A percentile compares a stretch with the other conserved stretches of the same genome.
phyloP scores from a whole-genome alignment of 2,113 vertebrate genomes.

The Rallus limicola region DNA sequence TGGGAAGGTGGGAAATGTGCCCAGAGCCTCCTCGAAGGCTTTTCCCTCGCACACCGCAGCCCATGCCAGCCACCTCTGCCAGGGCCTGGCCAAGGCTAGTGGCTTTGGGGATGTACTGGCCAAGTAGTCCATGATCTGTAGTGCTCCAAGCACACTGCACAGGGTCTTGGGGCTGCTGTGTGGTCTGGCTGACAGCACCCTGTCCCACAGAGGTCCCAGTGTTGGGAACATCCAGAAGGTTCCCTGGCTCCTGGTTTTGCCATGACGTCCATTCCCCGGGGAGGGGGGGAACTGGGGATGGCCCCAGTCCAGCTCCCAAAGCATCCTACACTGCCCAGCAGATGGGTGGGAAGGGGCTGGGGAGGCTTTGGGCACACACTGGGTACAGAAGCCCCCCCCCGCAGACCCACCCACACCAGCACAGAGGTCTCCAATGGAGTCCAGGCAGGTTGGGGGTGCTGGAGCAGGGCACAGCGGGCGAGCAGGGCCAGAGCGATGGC shows the following conservation, averaged over 20 bases:
- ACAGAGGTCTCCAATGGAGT: not conserved
- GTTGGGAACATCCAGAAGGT: not conserved
- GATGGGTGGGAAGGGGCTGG: rapidly evolving
- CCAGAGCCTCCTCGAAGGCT: not conserved
- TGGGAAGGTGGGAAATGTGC: not conserved
- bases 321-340: not conserved
- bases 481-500: slow-evolving; percentile 52
- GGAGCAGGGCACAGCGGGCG: rapidly evolving
- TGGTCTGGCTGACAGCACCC: not conserved
- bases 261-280: rapidly evolving
- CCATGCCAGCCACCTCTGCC: not conserved
- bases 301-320: rapidly evolving
- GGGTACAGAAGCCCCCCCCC: not conserved
- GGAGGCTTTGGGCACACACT: not conserved
- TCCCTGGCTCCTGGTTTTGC: not conserved
- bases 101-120: not conserved
- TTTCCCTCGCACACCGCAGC: rapidly evolving
- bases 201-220: not conserved
- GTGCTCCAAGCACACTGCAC: rapidly evolving
- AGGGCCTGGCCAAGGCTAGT: not conserved
- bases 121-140: not conserved
- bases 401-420: rapidly evolving
- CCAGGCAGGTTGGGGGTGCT: rapidly evolving
- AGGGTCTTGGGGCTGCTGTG: rapidly evolving
- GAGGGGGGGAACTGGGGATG: not conserved